Percentiles rank a stretch among this genome's conserved stretches.
phyloP scores from a whole-genome alignment of 1,140 invertebrate genomes.

The Chrysopa pallens region DNA sequence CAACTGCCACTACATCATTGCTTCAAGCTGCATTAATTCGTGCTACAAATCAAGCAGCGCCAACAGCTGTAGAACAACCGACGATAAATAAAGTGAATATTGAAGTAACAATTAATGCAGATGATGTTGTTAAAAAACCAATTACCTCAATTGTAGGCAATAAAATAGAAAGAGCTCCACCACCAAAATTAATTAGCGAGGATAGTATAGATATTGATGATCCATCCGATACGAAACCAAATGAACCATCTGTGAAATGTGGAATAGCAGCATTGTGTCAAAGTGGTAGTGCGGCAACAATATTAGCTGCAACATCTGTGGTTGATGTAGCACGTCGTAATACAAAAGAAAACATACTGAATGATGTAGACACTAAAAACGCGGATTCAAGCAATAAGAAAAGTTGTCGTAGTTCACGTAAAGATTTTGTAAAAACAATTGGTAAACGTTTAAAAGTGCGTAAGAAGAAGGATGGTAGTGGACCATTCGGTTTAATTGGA shows the following conservation, averaged over 20 bases:
- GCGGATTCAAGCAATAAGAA: constrained; percentile 18
- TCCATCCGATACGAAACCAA: constrained; percentile 9
- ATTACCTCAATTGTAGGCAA: constrained; percentile 29
- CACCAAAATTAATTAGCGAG: constrained; percentile 23
- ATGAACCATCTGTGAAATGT: not conserved
- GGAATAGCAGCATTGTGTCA: constrained; percentile 14
- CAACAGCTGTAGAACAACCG: constrained; percentile 22
- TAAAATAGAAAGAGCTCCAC: constrained; percentile 19
- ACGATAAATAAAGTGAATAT: constrained; percentile 47
- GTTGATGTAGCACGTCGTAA: constrained; percentile 9
- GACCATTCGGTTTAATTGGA: constrained; percentile 37
- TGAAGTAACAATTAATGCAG: constrained; percentile 25
- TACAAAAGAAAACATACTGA: constrained; percentile 7
- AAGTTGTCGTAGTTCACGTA: constrained; percentile 26
- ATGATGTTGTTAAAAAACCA: constrained; percentile 19
- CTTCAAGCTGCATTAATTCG: constrained; percentile 49
- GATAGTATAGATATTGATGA: constrained; percentile 7
- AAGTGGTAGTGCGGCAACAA: constrained; percentile 14
- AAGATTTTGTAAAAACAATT: constrained; percentile 64
- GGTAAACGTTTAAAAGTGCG: constrained; percentile 66
- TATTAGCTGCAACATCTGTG: constrained; percentile 14
- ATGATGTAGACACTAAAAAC: constrained; percentile 12
- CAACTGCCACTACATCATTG: constrained; percentile 31
- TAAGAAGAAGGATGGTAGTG: constrained; percentile 44
- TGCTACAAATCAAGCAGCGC: constrained; percentile 34